These are phyloP conservation scores for Tuta absoluta DNA, from an alignment of 2,888 invertebrate genomes.

Conservation along the genomic window DNA sequence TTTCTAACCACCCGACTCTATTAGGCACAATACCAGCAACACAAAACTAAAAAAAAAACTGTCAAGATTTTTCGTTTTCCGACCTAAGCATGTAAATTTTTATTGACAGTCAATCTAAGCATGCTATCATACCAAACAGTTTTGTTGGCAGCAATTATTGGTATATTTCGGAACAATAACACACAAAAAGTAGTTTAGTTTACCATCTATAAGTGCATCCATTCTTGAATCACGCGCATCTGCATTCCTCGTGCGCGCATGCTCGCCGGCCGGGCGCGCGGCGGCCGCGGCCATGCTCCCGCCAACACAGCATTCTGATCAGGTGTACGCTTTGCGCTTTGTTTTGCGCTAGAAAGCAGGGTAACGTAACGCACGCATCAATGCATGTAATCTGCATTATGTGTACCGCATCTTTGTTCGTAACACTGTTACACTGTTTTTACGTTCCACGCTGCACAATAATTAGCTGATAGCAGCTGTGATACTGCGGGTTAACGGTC, in stretches of 20 bases:
- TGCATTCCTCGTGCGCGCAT: conserved; percentile 28
- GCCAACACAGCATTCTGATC: not conserved
- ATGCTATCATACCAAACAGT: too few species aligned
- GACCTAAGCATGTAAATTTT: too few species aligned
- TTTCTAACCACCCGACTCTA: too few species aligned
- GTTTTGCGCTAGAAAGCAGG: conserved; percentile 58
- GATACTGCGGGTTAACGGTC: too few species aligned
- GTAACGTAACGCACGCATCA: conserved; percentile 53
- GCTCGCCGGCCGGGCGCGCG: too few species aligned
- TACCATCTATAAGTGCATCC: conserved; percentile 30
- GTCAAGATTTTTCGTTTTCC: too few species aligned
- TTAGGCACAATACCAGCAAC: too few species aligned
- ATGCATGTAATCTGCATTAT: conserved; percentile 43
- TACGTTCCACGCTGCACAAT: not conserved
- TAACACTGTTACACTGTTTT: conserved; percentile 28
- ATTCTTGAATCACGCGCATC: conserved; percentile 27
- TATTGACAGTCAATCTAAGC: too few species aligned
- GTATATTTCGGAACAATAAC: not conserved
- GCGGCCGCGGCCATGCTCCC: not conserved
- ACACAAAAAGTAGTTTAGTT: not conserved
- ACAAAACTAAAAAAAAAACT: too few species aligned
- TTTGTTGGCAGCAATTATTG: not conserved
- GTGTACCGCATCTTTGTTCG: conserved; percentile 30
- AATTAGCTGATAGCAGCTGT: too few species aligned
- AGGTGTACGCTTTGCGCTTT: not conserved